phyloP scores from a whole-genome alignment of 2,113 vertebrate species.

The Cathartes aura region DNA sequence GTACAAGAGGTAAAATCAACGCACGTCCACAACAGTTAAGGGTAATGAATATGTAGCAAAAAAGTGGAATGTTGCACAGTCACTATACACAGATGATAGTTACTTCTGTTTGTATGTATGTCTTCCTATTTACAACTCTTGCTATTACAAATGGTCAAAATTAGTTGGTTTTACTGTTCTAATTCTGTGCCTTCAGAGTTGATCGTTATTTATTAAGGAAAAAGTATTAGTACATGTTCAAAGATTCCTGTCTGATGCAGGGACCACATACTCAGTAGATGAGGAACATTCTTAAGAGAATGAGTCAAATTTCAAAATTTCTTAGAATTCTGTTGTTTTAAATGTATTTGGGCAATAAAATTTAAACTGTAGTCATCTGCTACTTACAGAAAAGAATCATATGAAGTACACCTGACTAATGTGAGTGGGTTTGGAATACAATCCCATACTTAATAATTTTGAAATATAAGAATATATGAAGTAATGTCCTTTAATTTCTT shows the following conservation, averaged over 20 bases:
- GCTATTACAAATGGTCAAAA: neutral
- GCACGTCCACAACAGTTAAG: neutral
- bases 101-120: neutral
- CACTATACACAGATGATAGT: neutral
- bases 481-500: neutral
- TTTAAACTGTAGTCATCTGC: neutral
- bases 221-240: neutral
- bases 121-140: neutral
- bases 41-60: neutral
- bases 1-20: neutral
- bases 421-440: neutral
- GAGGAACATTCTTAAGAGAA: neutral
- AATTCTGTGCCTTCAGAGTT: neutral
- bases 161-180: neutral
- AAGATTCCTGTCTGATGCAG: neutral
- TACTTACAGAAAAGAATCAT: neutral
- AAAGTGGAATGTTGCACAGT: neutral
- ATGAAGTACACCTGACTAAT: neutral
- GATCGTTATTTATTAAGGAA: neutral
- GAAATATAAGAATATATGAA: neutral
- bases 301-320: neutral
- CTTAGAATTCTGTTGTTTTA: neutral
- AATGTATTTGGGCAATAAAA: neutral
- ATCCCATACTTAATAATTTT: neutral
- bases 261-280: rapidly evolving